A percentile compares a stretch with the other conserved stretches of the same genome.
These are phyloP conservation scores for Parasteatoda lunata DNA, from an alignment of 2,888 invertebrate genomes.

Conservation along the genomic window DNA sequence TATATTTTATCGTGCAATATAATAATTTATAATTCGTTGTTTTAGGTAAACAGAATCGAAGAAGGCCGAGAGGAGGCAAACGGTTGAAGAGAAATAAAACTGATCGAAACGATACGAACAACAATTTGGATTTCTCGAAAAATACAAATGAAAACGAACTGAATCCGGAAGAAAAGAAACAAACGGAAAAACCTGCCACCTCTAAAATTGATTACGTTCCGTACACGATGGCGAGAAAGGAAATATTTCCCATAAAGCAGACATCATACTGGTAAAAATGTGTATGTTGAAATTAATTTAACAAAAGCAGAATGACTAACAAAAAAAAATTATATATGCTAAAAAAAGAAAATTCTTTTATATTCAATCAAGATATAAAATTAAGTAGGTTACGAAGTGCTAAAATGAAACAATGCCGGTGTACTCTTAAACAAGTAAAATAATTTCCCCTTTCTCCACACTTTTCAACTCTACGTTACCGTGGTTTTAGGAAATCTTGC, in stretches of 20 bases:
- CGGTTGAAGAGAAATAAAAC: slow-evolving; percentile 36
- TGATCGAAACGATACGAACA: slow-evolving; percentile 11
- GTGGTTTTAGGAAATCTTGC: too few species aligned
- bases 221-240: background rate
- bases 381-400: too few species aligned
- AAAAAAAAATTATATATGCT: too few species aligned
- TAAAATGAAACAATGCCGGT: too few species aligned
- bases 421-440: too few species aligned
- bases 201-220: background rate
- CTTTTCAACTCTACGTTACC: too few species aligned
- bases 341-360: too few species aligned
- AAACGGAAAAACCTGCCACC: background rate
- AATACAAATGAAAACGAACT: background rate
- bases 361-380: too few species aligned
- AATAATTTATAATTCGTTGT: too few species aligned
- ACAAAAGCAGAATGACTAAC: background rate
- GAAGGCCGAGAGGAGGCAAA: slow-evolving; percentile 26
- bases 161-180: background rate
- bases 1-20: too few species aligned
- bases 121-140: slow-evolving; percentile 4
- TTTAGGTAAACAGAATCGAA: slow-evolving; percentile 8
- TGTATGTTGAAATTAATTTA: background rate
- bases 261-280: slow-evolving; percentile 36
- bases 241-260: slow-evolving; percentile 21
- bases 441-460: too few species aligned